Base-by-base conservation (phyloP, 2,797 vertebrate genomes). In the Parauchenoglanis ngamensis region DNA sequence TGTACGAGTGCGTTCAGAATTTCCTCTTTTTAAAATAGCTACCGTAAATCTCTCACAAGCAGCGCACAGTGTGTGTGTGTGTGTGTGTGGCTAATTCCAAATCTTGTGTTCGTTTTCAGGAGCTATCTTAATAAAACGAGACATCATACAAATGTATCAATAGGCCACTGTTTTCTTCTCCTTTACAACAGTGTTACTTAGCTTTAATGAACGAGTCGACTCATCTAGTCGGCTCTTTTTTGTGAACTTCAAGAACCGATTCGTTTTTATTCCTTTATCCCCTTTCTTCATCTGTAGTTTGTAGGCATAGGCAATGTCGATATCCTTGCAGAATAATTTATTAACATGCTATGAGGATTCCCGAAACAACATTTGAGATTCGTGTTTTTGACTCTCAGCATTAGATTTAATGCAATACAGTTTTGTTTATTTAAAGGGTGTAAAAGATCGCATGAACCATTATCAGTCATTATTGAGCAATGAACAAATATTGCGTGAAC, bases 31-130 rank as follows among this genome's bases (percentile, higher is more conserved):
- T 89, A 70, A 40, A 61, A 63, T 78, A 19, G 21, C 67, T 91
- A 92, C 91, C 91, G 91, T 92, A 92, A 89, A 88, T 68, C 79
- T 82, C 73, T 6, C 12, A 86, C 54, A 86, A 90, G 28, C 35
- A 12, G 89, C 89, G 78, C 84, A 83, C 46, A 7, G 3, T 49
- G 46, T 49, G 46, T 49, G 46, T 49, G 46, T 49, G 46, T 49
- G 46, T 49, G 46, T 7, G 46, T 49, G 13, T 0, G 11, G 4
- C 19, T n/a, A 7, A 54, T n/a, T 31, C 49, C 13, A 76, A 7
- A 28, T 76, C 13, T 54, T 40, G 54, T 57, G 2, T 40, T 23
- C 19, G 54, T 57, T 59, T 35, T 15, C 31, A 35, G 17, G 28
- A 35, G n/a, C 13, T n/a, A n/a, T 28, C 35, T 19, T 8, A 44